Base-by-base conservation (phyloP, 2,797 vertebrate species). In the Lerista edwardsae region DNA sequence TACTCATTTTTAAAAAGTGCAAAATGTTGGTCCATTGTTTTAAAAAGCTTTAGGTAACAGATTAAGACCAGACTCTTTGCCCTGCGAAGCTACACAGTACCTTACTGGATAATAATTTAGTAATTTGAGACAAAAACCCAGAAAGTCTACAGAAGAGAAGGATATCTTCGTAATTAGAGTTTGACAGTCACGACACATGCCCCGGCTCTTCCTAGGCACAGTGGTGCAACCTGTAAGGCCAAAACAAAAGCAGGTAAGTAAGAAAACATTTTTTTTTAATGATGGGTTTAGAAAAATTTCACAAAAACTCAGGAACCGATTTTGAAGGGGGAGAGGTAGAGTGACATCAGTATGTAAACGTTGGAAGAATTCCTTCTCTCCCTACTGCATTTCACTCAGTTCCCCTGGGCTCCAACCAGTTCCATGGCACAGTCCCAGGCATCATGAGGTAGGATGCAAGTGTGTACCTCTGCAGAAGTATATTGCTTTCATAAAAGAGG, bases 171-270 rank as follows among this genome's bases (percentile, higher is more conserved):
- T n/a, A 86, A 76, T 84, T 92, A 98, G 81, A 99, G 95, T 96
- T 97, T 98, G 87, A 99, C 97, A 25, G 97, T 97, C 90, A 99
- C 98, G 87, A 99, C 98, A 80, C 98, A 98, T 1, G 98, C 97
- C 65, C 98, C 98, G 51, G 98, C 98, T 96, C 98, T 97, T 95
- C 98, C 98, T 89, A 99, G 96, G 92, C 98, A 99, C 91, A 99
- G 94, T 5, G 98, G 97, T 73, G 98, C 98, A 88, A 99, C 98
- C 98, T 99, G 92, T 39, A 95, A 93, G 34, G 55, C 79, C 87
- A 91, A 91, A 83, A 86, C 69, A 76, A 39, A 64, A 75, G 57
- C 67, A 47, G 19, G 67, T 86, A 7, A 82, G 3, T 67, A 14
- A 59, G 1, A 65, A 11, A 47, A 81, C 34, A 79, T 87, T 75